These are phyloP conservation scores for Argentina silus DNA, from an alignment of 2,797 vertebrate species.

Conservation along the genomic window DNA sequence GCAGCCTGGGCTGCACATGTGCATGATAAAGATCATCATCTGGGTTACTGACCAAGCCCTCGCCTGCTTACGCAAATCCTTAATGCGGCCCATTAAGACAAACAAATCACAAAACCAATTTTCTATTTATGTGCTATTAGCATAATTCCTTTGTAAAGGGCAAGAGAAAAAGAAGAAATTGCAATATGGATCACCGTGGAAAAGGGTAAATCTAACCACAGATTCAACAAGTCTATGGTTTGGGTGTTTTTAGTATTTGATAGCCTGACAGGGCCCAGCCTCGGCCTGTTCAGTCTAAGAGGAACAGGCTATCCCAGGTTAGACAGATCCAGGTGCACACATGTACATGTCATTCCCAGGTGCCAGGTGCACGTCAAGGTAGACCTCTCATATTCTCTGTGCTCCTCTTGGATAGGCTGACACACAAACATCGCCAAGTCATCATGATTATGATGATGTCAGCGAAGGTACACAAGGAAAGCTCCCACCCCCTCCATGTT, in stretches of 20 bases:
- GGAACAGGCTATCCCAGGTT: not conserved
- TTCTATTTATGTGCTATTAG: conserved; percentile 76
- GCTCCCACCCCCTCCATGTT: conserved; percentile 20
- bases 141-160: conserved; percentile 65
- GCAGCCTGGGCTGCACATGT: conserved; percentile 60
- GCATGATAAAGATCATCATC: conserved; percentile 70
- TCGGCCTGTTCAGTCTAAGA: not conserved
- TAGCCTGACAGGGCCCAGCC: not conserved
- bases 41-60: conserved; percentile 48
- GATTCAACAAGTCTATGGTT: conserved; percentile 35
- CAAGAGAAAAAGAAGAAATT: conserved; percentile 37
- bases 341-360: conserved; percentile 49
- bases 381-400: conserved; percentile 48
- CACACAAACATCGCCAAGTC: conserved; percentile 22
- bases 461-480: conserved; percentile 25
- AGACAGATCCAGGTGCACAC: not conserved
- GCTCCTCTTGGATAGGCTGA: conserved; percentile 32
- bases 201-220: conserved; percentile 49
- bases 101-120: conserved; percentile 71
- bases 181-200: conserved; percentile 42
- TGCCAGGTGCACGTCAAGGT: conserved; percentile 62
- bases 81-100: conserved; percentile 72
- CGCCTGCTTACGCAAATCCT: conserved; percentile 64
- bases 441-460: conserved; percentile 31
- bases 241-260: not conserved